Conservation (phyloP, 2,888 invertebrate species). For the Melanophora roralis region DNA sequence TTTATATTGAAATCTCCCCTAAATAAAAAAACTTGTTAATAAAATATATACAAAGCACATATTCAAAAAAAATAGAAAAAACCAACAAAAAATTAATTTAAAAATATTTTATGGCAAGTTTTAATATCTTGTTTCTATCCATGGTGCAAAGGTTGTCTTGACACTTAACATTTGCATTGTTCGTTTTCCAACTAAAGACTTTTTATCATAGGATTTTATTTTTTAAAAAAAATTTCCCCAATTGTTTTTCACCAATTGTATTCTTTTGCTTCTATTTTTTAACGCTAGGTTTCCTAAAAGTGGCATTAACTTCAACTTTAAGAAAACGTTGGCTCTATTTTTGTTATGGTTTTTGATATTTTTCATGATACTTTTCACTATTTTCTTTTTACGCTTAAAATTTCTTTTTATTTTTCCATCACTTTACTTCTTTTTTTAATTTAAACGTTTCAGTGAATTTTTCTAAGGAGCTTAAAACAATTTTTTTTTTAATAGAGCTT, state of each 20-base stretch:
- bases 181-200: slow-evolving; percentile 17
- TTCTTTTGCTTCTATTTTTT: background rate
- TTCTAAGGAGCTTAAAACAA: background rate
- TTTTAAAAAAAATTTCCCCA: background rate
- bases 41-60: too few species aligned
- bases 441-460: slow-evolving; percentile 26
- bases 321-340: slow-evolving; percentile 5
- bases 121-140: background rate
- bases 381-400: slow-evolving; percentile 14
- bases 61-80: too few species aligned
- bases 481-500: background rate
- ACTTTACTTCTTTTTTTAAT: slow-evolving; percentile 3
- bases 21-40: too few species aligned
- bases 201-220: slow-evolving; percentile 28
- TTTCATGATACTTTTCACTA: slow-evolving; percentile 23
- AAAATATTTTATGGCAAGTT: too few species aligned
- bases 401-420: slow-evolving; percentile 14
- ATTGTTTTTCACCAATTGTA: slow-evolving; percentile 5
- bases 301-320: slow-evolving; percentile 45
- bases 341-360: slow-evolving; percentile 1
- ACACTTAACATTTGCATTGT: slow-evolving; percentile 18
- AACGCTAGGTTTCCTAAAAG: slow-evolving; percentile 37
- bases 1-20: too few species aligned
- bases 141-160: background rate
- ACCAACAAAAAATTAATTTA: too few species aligned